Conservation (phyloP, 2,797 vertebrate genomes). For the Phylloscopus collybita region DNA sequence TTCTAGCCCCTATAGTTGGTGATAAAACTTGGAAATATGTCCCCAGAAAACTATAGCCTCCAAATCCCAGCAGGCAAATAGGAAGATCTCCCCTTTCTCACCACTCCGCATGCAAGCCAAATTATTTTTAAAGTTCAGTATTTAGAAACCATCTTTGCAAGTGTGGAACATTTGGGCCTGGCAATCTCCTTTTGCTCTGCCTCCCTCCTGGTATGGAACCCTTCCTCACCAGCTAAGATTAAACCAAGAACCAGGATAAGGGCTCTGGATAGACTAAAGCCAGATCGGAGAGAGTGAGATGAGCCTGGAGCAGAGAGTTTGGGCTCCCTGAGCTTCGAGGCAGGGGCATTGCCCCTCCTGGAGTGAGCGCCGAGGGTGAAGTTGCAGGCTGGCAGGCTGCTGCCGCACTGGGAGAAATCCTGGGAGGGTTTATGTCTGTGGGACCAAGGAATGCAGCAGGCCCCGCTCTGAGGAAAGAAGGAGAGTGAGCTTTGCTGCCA, state of each 20-base stretch:
- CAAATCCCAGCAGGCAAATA: background rate
- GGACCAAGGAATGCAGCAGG: background rate
- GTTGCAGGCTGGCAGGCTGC: background rate
- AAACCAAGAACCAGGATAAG: background rate
- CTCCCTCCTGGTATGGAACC: background rate
- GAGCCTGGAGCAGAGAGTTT: background rate
- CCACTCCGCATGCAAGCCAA: background rate
- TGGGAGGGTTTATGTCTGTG: slow-evolving; percentile 14
- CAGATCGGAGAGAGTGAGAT: fast-evolving
- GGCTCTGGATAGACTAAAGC: background rate
- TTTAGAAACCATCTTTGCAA: background rate
- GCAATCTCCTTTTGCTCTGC: background rate
- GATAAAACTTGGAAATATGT: slow-evolving; percentile 34
- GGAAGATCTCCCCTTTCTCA: background rate
- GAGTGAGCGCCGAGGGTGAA: fast-evolving
- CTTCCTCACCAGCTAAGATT: background rate
- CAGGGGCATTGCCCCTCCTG: background rate
- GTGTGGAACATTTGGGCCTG: background rate
- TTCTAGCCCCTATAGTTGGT: background rate
- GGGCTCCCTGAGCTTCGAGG: background rate
- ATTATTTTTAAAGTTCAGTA: slow-evolving; percentile 43
- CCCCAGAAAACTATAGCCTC: background rate
- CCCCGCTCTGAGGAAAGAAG: background rate
- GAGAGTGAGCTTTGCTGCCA: background rate
- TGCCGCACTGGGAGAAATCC: background rate